Conservation (phyloP, 2,888 invertebrate genomes). For the Lingula anatina region DNA sequence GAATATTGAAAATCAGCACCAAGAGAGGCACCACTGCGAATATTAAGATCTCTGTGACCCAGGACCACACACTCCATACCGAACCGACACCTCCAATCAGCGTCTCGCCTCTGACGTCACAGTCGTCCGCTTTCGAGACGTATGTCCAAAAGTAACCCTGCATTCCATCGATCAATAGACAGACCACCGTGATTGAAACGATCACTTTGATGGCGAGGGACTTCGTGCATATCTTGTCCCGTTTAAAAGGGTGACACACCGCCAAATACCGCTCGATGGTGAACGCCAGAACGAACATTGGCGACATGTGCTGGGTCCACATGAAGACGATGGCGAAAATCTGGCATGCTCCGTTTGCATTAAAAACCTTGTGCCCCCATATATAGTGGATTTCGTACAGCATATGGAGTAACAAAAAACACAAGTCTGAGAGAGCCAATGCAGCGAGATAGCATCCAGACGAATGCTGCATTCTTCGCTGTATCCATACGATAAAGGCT, state of each 20-base stretch:
- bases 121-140: not conserved
- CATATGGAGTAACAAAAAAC: slow-evolving; percentile 42
- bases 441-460: slow-evolving; percentile 51
- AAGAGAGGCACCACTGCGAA: slow-evolving; percentile 45
- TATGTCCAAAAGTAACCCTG: slow-evolving; percentile 47
- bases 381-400: slow-evolving; percentile 37
- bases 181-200: slow-evolving; percentile 22
- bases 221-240: slow-evolving; percentile 43
- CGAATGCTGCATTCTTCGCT: slow-evolving; percentile 47
- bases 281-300: slow-evolving; percentile 48
- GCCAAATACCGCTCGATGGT: slow-evolving; percentile 50
- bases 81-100: slow-evolving; percentile 21
- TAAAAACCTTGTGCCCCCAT: slow-evolving; percentile 30
- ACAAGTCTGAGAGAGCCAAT: slow-evolving; percentile 42
- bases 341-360: slow-evolving; percentile 41
- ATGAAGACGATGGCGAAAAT: slow-evolving; percentile 41
- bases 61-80: slow-evolving; percentile 44
- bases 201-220: slow-evolving; percentile 37
- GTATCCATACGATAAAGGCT: slow-evolving; percentile 48
- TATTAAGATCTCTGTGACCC: slow-evolving; percentile 42
- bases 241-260: slow-evolving; percentile 48
- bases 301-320: slow-evolving; percentile 44
- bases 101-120: slow-evolving; percentile 20
- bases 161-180: slow-evolving; percentile 30
- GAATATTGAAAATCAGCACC: slow-evolving; percentile 46